Conservation (phyloP, 2,113 vertebrate species). For the Odocoileus hemionus region DNA sequence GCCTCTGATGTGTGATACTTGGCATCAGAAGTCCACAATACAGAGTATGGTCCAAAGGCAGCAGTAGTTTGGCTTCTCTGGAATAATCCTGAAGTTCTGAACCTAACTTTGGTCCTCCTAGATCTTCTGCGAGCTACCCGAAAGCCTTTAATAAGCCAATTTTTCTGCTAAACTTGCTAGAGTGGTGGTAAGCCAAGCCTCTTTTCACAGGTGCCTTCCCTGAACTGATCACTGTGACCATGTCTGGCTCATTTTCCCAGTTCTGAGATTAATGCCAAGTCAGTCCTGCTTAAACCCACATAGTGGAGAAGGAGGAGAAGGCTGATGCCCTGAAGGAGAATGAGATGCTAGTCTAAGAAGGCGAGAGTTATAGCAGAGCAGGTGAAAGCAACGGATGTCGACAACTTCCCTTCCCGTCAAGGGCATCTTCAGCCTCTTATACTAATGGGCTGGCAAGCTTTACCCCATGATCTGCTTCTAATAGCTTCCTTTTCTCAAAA, state of each 20-base stretch:
- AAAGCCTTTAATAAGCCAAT: not conserved
- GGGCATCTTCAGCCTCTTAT: not conserved
- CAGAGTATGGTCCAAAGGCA: not conserved
- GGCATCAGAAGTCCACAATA: accelerated
- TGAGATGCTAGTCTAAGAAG: not conserved
- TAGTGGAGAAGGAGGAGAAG: not conserved
- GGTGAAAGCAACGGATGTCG: not conserved
- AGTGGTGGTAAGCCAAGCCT: not conserved
- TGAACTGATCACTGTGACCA: not conserved
- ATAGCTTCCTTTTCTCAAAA: not conserved
- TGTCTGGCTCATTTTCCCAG: not conserved
- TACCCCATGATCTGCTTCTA: not conserved
- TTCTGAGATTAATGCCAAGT: not conserved
- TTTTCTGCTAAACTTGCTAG: not conserved
- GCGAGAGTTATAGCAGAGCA: not conserved
- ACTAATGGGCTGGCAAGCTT: not conserved
- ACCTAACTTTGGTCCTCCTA: not conserved
- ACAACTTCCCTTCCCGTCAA: not conserved
- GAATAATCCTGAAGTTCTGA: not conserved
- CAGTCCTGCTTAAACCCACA: not conserved
- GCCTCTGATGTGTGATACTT: not conserved
- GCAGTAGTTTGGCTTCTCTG: not conserved
- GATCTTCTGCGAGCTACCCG: not conserved
- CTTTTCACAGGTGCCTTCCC: too few species aligned
- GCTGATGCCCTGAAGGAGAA: not conserved